phyloP scores from a whole-genome alignment of 2,888 invertebrate genomes.

The Nephrotoma flavescens region DNA sequence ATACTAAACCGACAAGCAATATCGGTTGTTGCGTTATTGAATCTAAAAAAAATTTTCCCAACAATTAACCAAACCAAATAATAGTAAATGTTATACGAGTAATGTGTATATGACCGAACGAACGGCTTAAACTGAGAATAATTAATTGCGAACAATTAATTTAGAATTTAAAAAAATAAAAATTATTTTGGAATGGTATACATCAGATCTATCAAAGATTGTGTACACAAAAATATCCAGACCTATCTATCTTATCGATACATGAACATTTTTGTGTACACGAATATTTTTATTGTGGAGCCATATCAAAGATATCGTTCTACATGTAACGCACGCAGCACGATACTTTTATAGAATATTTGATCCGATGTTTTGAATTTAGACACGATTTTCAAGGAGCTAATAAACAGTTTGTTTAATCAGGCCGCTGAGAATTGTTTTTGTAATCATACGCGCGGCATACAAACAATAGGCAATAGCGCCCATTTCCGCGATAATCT shows the following conservation, averaged over 20 bases:
- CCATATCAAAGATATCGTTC: neutral
- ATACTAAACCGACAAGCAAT: neutral
- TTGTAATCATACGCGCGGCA: too few species aligned
- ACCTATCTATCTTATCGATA: neutral
- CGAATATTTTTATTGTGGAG: neutral
- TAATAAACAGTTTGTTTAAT: neutral
- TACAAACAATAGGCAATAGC: too few species aligned
- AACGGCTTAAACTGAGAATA: neutral
- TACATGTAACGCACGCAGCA: neutral
- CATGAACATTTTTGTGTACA: neutral
- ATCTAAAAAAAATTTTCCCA: neutral
- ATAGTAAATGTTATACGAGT: neutral
- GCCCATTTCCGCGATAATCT: neutral
- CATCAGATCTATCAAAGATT: neutral
- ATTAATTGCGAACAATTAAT: neutral
- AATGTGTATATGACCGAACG: neutral
- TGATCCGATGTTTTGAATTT: neutral
- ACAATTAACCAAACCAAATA: neutral
- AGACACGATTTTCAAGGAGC: neutral
- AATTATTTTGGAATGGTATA: neutral
- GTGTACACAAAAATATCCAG: neutral
- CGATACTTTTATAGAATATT: neutral
- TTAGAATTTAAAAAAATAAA: neutral
- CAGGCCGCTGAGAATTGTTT: neutral
- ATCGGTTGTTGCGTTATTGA: neutral